Evolutionary conservation across 1,140 invertebrate genomes (phyloP).

Genomic region (Hormaphis cornu): DNA sequence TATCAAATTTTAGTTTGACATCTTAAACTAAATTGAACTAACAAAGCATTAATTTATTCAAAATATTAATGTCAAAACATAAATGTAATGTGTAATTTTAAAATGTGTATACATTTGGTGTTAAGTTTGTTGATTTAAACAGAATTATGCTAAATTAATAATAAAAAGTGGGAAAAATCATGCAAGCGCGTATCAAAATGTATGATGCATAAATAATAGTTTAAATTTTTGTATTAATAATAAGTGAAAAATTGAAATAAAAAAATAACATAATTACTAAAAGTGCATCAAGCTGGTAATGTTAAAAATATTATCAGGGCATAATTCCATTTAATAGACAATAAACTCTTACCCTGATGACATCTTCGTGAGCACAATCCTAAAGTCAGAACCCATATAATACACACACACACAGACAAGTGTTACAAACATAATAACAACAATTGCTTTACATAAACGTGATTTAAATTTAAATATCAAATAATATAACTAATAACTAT

Average conservation of each 20-base stretch:
- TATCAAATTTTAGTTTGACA: too few relatives aligned
- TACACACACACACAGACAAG: conserved; percentile 12
- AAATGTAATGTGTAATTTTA: too few relatives aligned
- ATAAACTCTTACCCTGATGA: conserved; percentile 28
- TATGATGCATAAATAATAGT: not conserved
- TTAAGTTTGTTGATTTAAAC: not conserved
- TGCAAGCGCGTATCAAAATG: not conserved
- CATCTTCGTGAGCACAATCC: conserved; percentile 27
- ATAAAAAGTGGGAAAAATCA: not conserved
- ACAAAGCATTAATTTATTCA: too few relatives aligned
- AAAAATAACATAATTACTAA: not conserved
- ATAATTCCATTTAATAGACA: conserved; percentile 12
- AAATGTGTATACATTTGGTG: too few relatives aligned
- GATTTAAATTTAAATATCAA: not conserved
- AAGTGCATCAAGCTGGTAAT: conserved; percentile 15
- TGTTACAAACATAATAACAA: conserved; percentile 27
- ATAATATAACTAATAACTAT: too few relatives aligned
- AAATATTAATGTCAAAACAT: too few relatives aligned
- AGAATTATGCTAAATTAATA: not conserved
- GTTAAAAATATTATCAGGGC: conserved; percentile 20
- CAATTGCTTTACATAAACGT: conserved; percentile 21
- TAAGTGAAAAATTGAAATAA: not conserved
- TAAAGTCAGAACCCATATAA: conserved; percentile 28
- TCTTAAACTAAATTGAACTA: too few relatives aligned
- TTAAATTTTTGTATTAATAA: not conserved